A percentile compares a stretch with the other conserved stretches of the same genome.
Evolutionary conservation across 2,113 vertebrate genomes (phyloP).

Genomic region (Hemibagrus wyckioides): DNA sequence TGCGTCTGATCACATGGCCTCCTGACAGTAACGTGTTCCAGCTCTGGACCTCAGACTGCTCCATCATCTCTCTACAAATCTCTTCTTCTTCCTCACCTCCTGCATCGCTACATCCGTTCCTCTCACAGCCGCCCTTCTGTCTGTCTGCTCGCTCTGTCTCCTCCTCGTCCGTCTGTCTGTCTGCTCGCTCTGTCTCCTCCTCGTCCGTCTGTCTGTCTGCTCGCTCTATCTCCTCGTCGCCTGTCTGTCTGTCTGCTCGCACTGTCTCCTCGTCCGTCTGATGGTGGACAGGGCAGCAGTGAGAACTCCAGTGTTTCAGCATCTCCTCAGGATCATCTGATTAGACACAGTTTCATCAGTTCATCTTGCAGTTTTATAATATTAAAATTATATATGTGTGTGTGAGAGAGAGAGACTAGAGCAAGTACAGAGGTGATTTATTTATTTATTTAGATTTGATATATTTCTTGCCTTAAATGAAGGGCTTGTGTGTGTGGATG

Average conservation of each 20-base stretch:
- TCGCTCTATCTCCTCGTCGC: neutral
- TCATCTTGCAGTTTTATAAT: neutral
- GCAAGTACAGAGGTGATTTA: too few species aligned
- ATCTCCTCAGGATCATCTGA: constrained; percentile 20
- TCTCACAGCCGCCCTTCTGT: neutral
- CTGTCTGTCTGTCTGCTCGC: neutral
- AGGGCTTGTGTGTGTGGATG: too few species aligned
- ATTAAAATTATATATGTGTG: neutral
- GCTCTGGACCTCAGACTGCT: neutral
- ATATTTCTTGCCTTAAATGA: too few species aligned
- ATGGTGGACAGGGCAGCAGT: neutral
- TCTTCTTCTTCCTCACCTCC: neutral
- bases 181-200: neutral
- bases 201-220: neutral
- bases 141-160: neutral
- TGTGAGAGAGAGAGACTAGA: neutral
- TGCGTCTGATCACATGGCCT: neutral
- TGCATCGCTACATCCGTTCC: neutral
- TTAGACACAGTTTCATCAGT: neutral
- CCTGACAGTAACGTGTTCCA: neutral
- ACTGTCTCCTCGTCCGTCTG: neutral
- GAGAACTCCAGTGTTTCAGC: constrained; percentile 17
- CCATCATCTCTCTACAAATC: neutral
- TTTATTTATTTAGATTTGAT: too few species aligned
- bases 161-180: neutral